Conservation (phyloP, 2,113 vertebrate species). For the Malurus melanocephalus region DNA sequence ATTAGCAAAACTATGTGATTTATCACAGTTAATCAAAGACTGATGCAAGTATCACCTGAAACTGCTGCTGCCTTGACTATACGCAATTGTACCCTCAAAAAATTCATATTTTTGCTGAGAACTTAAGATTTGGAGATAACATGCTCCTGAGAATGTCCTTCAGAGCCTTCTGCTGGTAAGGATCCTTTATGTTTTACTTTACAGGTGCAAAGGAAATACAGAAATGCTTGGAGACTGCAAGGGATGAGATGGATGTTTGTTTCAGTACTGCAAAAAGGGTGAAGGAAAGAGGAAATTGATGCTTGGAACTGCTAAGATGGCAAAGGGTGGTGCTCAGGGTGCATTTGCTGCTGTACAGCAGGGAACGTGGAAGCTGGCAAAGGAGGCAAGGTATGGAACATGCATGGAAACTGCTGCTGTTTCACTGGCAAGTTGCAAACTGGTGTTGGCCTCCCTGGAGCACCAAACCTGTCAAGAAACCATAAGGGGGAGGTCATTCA, state of each 20-base stretch:
- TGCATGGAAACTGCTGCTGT: not conserved
- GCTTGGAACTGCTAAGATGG: not conserved
- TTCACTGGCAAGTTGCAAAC: not conserved
- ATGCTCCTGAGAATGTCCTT: slow-evolving; percentile 1
- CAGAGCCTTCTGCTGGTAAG: slow-evolving; percentile 1
- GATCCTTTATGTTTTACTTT: not conserved
- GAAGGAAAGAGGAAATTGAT: not conserved
- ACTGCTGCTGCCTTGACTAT: not conserved
- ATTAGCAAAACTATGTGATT: slow-evolving; percentile 11
- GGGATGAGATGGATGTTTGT: not conserved
- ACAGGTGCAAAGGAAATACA: not conserved
- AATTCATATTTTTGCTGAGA: not conserved
- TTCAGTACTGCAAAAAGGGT: not conserved
- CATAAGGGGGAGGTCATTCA: not conserved
- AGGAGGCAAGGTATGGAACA: not conserved
- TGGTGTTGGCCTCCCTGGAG: not conserved
- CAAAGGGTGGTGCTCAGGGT: not conserved
- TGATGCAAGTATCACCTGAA: slow-evolving; percentile 9
- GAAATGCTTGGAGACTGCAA: not conserved
- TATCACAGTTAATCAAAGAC: not conserved
- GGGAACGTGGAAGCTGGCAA: not conserved
- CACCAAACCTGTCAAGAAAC: not conserved
- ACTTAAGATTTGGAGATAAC: slow-evolving; percentile 29
- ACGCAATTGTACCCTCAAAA: slow-evolving; percentile 17
- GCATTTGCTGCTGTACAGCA: not conserved